These are phyloP conservation scores for Ascidia mentula DNA, from an alignment of 23 tunicate genomes.

Conservation along the genomic window DNA sequence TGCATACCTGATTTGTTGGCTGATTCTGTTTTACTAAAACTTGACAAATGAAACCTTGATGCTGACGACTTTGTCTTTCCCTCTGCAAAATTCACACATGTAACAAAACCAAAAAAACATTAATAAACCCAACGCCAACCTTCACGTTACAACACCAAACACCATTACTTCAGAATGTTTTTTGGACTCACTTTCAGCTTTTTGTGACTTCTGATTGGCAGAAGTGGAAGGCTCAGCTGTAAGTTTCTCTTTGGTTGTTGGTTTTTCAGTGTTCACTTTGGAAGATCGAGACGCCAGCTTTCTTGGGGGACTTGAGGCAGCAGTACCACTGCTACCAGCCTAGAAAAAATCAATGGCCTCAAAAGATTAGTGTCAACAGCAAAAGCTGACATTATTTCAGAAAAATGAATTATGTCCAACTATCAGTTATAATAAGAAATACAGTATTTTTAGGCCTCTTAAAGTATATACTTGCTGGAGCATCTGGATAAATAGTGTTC, in stretches of 20 bases:
- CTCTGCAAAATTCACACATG: not conserved
- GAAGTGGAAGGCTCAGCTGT: not conserved
- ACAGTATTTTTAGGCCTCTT: no score
- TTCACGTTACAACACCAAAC: not conserved
- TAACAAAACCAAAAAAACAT: not conserved
- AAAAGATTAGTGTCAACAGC: no score
- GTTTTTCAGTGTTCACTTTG: conserved; percentile 20
- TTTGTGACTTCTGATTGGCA: not conserved
- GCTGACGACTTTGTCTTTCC: conserved; percentile 5
- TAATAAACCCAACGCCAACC: not conserved
- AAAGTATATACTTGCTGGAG: no score
- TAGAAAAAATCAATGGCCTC: no score
- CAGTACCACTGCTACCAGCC: conserved; percentile 31
- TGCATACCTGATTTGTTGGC: not conserved
- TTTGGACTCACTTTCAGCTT: not conserved
- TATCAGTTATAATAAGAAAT: no score
- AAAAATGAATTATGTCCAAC: no score
- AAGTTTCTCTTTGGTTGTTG: conserved; percentile 20
- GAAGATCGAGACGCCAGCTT: conserved; percentile 58
- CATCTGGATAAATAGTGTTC: no score
- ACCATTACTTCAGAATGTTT: not conserved
- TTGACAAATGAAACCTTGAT: conserved; percentile 25
- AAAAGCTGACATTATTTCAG: no score
- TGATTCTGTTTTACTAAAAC: conserved; percentile 28
- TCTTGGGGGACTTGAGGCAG: conserved; percentile 32